These are phyloP conservation scores for Benthosema pterotum DNA, from an alignment of 2,797 vertebrate species.

Conservation along the genomic window DNA sequence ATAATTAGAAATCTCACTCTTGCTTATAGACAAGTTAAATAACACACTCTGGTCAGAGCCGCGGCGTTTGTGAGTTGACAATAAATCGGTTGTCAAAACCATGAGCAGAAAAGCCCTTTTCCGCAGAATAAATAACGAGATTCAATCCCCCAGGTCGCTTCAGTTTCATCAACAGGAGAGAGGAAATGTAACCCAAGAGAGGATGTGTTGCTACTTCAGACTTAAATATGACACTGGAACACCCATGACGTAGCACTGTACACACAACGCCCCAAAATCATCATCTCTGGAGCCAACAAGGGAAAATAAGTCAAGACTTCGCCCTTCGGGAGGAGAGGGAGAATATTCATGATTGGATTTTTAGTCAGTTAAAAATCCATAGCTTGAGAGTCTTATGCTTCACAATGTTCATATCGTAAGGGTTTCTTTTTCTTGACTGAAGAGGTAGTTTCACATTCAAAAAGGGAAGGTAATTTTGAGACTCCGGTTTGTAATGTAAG, in stretches of 20 bases:
- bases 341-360: neutral
- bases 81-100: neutral
- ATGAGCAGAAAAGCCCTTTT: constrained; percentile 19
- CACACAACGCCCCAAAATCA: constrained; percentile 22
- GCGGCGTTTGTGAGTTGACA: neutral
- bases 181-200: constrained; percentile 9
- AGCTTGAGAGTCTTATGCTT: constrained; percentile 1
- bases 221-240: constrained; percentile 12
- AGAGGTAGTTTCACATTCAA: constrained; percentile 77
- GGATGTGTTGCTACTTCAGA: constrained; percentile 22
- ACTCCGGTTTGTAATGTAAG: constrained; percentile 51
- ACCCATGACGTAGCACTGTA: constrained; percentile 16
- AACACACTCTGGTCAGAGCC: constrained; percentile 3
- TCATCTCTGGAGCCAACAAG: neutral
- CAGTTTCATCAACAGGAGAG: constrained; percentile 2
- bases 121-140: constrained; percentile 31
- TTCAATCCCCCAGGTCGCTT: constrained; percentile 5
- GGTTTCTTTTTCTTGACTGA: constrained; percentile 39
- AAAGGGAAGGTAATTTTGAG: constrained; percentile 51
- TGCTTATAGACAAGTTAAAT: neutral
- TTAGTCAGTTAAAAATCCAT: neutral
- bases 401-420: constrained; percentile 18
- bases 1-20: neutral
- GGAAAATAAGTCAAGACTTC: neutral
- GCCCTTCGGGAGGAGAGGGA: neutral